A percentile compares a stretch with the other conserved stretches of the same genome.
Conservation (phyloP, 1,140 invertebrate genomes). For the Pantala flavescens region DNA sequence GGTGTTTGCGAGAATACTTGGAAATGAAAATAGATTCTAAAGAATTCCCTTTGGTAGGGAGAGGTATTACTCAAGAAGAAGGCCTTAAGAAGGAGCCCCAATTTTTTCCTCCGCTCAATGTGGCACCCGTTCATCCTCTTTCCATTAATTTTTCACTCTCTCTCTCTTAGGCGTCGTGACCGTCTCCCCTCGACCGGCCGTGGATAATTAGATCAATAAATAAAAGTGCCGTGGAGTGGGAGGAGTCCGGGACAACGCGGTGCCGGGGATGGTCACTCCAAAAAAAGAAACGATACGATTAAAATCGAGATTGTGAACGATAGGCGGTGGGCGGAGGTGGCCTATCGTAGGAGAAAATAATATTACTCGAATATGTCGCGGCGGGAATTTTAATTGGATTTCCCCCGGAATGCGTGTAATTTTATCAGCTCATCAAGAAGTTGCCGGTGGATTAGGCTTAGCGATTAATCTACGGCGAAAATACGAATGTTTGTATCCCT, state of each 20-base stretch:
- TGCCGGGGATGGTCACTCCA: too few species aligned
- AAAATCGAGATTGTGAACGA: too few species aligned
- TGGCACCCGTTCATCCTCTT: not conserved
- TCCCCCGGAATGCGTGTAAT: not conserved
- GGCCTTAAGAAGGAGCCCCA: not conserved
- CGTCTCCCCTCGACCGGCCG: not conserved
- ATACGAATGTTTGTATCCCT: not conserved
- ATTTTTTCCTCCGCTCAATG: not conserved
- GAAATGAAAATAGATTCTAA: too few species aligned
- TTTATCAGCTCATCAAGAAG: slow-evolving; percentile 2
- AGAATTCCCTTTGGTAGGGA: too few species aligned
- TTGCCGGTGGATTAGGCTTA: not conserved
- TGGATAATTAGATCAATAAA: too few species aligned
- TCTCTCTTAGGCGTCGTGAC: not conserved
- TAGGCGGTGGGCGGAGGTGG: not conserved
- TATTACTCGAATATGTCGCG: not conserved
- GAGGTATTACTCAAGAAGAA: not conserved
- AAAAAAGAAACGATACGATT: too few species aligned
- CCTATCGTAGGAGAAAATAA: not conserved
- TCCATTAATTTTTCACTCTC: slow-evolving; percentile 1
- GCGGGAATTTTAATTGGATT: slow-evolving; percentile 6
- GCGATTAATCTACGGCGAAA: not conserved
- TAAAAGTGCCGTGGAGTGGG: too few species aligned
- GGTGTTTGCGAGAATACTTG: too few species aligned
- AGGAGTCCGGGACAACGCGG: too few species aligned